These are phyloP conservation scores for Syndactyla subalaris DNA, from an alignment of 2,797 vertebrate species.

Conservation along the genomic window DNA sequence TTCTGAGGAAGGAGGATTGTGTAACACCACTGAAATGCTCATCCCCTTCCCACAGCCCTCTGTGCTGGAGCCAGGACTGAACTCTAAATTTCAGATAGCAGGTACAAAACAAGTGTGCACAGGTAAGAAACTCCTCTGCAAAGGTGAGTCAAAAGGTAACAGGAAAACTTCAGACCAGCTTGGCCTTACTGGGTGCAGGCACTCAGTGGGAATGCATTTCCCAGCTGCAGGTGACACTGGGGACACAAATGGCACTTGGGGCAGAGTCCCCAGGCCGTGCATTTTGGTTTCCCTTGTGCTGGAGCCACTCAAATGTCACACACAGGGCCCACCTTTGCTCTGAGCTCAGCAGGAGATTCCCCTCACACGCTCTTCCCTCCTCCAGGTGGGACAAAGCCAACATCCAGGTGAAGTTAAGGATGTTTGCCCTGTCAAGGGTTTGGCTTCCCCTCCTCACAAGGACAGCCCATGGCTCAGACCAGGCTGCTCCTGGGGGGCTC, in stretches of 20 bases:
- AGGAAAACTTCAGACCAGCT: not conserved
- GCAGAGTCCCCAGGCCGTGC: rapidly evolving
- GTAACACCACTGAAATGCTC: rapidly evolving
- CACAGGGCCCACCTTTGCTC: rapidly evolving
- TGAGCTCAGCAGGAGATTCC: not conserved
- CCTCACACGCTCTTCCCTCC: not conserved
- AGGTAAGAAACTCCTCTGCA: not conserved
- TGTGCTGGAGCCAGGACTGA: rapidly evolving
- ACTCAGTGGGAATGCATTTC: rapidly evolving
- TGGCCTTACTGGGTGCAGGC: rapidly evolving
- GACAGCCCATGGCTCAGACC: rapidly evolving
- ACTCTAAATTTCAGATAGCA: rapidly evolving
- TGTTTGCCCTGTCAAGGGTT: rapidly evolving
- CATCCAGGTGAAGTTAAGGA: too few species aligned
- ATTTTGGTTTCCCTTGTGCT: rapidly evolving
- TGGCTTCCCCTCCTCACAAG: rapidly evolving
- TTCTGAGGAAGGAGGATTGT: not conserved
- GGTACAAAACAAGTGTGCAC: not conserved
- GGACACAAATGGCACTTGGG: not conserved
- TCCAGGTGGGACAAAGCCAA: not conserved
- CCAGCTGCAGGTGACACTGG: rapidly evolving
- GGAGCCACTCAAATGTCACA: not conserved
- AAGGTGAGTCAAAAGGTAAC: not conserved
- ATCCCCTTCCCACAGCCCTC: rapidly evolving
- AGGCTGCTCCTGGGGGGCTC: not conserved